Percentiles rank a stretch among this genome's conserved stretches.
phyloP scores from a whole-genome alignment of 2,888 invertebrate species.

The Ichneumon xanthorius region DNA sequence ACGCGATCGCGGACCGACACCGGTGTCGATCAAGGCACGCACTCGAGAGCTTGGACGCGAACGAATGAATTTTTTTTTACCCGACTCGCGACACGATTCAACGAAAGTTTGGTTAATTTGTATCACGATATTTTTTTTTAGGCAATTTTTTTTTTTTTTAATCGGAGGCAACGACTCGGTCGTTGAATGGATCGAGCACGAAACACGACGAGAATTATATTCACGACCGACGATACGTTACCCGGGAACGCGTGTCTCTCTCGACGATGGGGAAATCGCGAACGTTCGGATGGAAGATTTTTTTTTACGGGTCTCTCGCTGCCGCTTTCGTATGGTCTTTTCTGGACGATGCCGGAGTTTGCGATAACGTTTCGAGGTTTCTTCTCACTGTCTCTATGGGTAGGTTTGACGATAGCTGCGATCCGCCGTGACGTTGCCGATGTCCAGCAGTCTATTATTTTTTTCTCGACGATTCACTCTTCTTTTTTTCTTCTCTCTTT shows the following conservation, averaged over 20 bases:
- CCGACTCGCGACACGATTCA: constrained; percentile 7
- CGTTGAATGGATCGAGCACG: not conserved
- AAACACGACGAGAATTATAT: not conserved
- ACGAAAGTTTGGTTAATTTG: not conserved
- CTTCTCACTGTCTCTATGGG: not conserved
- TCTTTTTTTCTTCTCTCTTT: constrained; percentile 45
- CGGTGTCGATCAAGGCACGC: constrained; percentile 3
- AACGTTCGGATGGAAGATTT: not conserved
- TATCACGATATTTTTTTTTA: not conserved
- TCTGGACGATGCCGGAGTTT: constrained; percentile 7
- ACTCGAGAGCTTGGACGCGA: not conserved
- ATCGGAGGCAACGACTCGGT: not conserved
- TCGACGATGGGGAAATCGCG: constrained; percentile 2
- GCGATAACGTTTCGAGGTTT: not conserved
- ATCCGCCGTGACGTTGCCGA: constrained; percentile 14
- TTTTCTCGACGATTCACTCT: constrained; percentile 22
- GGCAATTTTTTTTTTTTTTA: not conserved
- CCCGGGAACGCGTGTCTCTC: constrained; percentile 32
- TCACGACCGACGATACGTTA: constrained; percentile 1
- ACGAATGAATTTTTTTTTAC: not conserved
- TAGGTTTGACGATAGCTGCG: constrained; percentile 2
- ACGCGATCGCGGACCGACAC: constrained; percentile 13
- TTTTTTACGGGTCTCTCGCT: not conserved
- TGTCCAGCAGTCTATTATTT: constrained; percentile 16
- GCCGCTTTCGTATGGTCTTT: constrained; percentile 10